Base-by-base conservation (phyloP, 2,113 vertebrate genomes). In the Pampusana beccarii region DNA sequence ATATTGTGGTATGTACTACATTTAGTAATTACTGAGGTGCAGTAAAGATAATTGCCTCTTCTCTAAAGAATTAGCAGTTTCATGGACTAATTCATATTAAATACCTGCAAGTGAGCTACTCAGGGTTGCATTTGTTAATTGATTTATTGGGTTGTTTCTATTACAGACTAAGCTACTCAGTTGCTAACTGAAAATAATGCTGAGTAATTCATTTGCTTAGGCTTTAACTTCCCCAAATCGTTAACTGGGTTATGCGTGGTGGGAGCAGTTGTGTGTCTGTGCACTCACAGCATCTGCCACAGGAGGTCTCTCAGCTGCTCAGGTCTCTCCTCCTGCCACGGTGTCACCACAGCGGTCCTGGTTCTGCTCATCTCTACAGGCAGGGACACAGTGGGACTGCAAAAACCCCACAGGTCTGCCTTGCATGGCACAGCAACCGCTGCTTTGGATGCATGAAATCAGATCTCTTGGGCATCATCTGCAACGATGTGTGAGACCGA, bases 121-220 rank as follows among this genome's bases (percentile, higher is more conserved):
- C 10, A 4, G 72, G 74, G 42, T 70, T 96, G 88, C 51, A 66
- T 90, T 94, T 88, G 93, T 79, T 97, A 95, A 96, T 96, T 97
- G 88, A 95, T 94, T 93, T 95, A 81, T 90, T 74, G 82, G 88
- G 89, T 91, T 90, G 44, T 81, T 97, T 86, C 95, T 95, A 67
- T 90, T 77, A 87, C 44, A 91, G 38, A 69, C 4, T 2, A 70
- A 80, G 64, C 74, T 77, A 33, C 60, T 91, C 69, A 15, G 51
- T 26, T 58, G 44, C 64, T 91, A 87, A 34, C 65, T 75, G 80
- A 38, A 93, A 93, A 92, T 90, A 91, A 92, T 80, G 79, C 88
- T 91, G 94, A 95, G 72, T 65, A 90, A 94, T 74, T 90, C 12
- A 66, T 93, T 81, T 90, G 60, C 84, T 84, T 44, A 8, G 44